These are phyloP conservation scores for Gyps fulvus DNA, from an alignment of 2,113 vertebrate genomes.

Conservation along the genomic window DNA sequence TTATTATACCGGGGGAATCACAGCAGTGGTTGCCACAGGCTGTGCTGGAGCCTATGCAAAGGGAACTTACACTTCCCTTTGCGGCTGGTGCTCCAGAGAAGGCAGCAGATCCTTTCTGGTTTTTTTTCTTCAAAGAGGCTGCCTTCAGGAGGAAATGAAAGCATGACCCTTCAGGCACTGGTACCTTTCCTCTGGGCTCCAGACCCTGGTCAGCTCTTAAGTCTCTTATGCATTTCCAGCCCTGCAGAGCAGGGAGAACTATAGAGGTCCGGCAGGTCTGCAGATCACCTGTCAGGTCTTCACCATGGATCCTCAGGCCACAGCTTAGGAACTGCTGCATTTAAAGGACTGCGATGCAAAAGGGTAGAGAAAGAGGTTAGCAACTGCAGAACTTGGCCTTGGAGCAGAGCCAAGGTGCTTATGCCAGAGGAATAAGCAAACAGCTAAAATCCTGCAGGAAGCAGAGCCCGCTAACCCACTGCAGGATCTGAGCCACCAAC, in stretches of 20 bases:
- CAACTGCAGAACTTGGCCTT: neutral
- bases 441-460: neutral
- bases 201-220: neutral
- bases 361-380: neutral
- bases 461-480: rapidly evolving
- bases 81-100: rapidly evolving
- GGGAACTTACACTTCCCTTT: neutral
- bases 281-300: neutral
- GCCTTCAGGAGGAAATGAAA: neutral
- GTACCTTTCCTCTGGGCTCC: neutral
- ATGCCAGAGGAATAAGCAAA: neutral
- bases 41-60: neutral
- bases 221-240: neutral
- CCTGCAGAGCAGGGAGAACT: neutral
- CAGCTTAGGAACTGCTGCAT: neutral
- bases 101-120: neutral
- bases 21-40: rapidly evolving
- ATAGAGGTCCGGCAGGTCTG: neutral
- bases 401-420: neutral
- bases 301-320: neutral
- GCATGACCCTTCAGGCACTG: neutral
- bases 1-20: neutral
- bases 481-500: neutral
- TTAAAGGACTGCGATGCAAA: neutral
- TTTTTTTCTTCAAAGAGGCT: neutral